Evolutionary conservation across 2,888 invertebrate species (phyloP).

Genomic region (Caenorhabditis sinica): DNA sequence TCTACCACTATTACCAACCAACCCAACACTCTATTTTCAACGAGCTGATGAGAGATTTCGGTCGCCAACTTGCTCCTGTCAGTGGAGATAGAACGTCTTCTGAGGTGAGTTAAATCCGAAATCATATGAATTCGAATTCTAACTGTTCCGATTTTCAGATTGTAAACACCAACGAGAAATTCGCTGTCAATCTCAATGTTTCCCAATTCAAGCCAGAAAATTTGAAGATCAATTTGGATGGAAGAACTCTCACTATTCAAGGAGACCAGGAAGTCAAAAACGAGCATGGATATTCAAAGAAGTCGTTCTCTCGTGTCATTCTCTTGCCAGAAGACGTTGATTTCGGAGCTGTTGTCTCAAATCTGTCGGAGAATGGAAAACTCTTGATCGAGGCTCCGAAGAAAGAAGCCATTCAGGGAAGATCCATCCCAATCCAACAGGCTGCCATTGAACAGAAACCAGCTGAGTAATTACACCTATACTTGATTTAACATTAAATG

Average conservation of each 20-base stretch:
- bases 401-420: constrained; percentile 26
- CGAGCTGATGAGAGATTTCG: constrained; percentile 42
- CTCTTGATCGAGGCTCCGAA: constrained; percentile 35
- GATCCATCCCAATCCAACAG: constrained; percentile 39
- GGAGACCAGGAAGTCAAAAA: constrained; percentile 33
- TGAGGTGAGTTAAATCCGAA: constrained; percentile 26
- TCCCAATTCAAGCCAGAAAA: constrained; percentile 49
- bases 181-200: constrained; percentile 32
- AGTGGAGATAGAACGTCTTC: not conserved
- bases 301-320: constrained; percentile 31
- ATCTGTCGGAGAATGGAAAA: constrained; percentile 34
- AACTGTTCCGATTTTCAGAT: constrained; percentile 27
- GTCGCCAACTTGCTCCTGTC: not conserved
- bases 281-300: constrained; percentile 44
- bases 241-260: constrained; percentile 37
- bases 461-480: constrained; percentile 3
- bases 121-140: not conserved
- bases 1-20: constrained; percentile 42
- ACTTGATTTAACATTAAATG: not conserved
- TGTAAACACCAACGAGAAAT: constrained; percentile 23
- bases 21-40: constrained; percentile 30
- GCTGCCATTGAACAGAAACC: constrained; percentile 11
- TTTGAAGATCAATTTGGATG: constrained; percentile 43
- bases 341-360: constrained; percentile 27
- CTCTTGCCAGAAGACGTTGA: constrained; percentile 47